Base-by-base conservation (phyloP, 64 coral and sea anemone genomes). In the Anthopleura sola region DNA sequence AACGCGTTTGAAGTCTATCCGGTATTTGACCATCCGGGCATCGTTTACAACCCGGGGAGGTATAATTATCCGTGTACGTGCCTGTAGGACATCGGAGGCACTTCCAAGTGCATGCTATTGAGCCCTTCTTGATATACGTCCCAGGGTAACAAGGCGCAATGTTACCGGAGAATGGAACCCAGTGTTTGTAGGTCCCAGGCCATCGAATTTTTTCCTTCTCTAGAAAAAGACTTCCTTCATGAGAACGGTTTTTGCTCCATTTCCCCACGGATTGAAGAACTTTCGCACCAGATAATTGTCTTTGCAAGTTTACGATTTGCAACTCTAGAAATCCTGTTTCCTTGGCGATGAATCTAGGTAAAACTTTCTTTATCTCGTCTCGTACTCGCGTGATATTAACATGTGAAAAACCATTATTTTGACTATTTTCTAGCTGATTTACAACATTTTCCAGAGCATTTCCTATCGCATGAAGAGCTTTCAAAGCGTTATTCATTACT, bases 51-150 rank as follows among this genome's bases (percentile, higher is more conserved):
- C 21, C 33, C 6, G 57, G 19, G 1, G 89, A 78, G 31, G 55
- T 84, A 50, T 46, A 55, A 81, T 78, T 91, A 6, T 82, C 62
- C 53, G 57, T 81, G 34, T 85, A 95, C 6, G 44, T 85, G 11
- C 89, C 85, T 13, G 15, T 7, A 20, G 89, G 93, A 19, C 93
- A 95, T 37, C 68, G 81, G 12, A 90, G 69, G 34, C 93, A 95
- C 23, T 78, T 29, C 93, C 89, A 91, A 37, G 48, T 75, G 23
- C 93, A 95, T 49, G 36, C n/a, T 11, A 49, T 9, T 74, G 29
- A 33, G 38, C 31, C 49, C 16, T 91, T 74, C 49, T 81, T 55
- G 1, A 44, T 62, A n/a, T 44, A 88, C 6, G 86, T 82, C 16
- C 89, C 89, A 47, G 85, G 75, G 26, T 57, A 81, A 75, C 93